These are phyloP conservation scores for Turritopsis dohrnii DNA, from an alignment of 30 jellyfish, hydroid and myxozoan species.

Conservation along the genomic window DNA sequence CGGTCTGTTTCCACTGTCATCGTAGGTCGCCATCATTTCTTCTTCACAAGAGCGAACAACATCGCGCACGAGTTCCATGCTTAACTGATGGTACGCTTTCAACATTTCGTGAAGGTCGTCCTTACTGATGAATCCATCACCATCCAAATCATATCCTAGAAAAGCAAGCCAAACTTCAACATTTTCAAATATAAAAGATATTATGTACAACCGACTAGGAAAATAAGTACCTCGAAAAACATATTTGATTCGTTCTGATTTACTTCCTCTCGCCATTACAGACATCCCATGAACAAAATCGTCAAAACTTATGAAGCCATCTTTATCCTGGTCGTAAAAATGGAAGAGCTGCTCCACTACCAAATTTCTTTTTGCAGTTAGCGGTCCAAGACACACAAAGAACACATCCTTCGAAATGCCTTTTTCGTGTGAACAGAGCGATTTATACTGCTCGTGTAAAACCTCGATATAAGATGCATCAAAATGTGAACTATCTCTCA, in stretches of 20 bases:
- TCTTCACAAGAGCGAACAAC: constrained; percentile 96
- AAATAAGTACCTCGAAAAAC: constrained; percentile 50
- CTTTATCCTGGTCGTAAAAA: constrained; percentile 71
- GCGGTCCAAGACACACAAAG: constrained; percentile 82
- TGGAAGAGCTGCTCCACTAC: constrained; percentile 74
- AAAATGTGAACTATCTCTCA: constrained; percentile 59
- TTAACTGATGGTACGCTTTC: constrained; percentile 82
- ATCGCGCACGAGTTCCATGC: constrained; percentile 89
- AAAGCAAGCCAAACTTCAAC: neutral
- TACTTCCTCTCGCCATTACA: constrained; percentile 68
- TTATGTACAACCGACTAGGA: too few species aligned
- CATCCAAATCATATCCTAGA: constrained; percentile 72
- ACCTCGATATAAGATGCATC: constrained; percentile 86
- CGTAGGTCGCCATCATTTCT: constrained; percentile 90
- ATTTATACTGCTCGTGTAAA: constrained; percentile 63
- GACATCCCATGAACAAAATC: constrained; percentile 84
- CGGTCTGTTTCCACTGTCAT: constrained; percentile 82
- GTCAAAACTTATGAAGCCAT: constrained; percentile 70
- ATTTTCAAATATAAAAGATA: neutral
- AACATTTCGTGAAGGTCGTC: constrained; percentile 64
- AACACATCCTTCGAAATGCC: constrained; percentile 80
- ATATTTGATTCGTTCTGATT: constrained; percentile 67
- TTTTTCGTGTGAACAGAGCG: constrained; percentile 51
- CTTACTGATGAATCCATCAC: constrained; percentile 67
- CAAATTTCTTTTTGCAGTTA: constrained; percentile 65